A percentile compares a stretch with the other conserved stretches of the same genome.
These are phyloP conservation scores for Cebus imitator DNA, from an alignment of 2,113 vertebrate species.

Conservation along the genomic window DNA sequence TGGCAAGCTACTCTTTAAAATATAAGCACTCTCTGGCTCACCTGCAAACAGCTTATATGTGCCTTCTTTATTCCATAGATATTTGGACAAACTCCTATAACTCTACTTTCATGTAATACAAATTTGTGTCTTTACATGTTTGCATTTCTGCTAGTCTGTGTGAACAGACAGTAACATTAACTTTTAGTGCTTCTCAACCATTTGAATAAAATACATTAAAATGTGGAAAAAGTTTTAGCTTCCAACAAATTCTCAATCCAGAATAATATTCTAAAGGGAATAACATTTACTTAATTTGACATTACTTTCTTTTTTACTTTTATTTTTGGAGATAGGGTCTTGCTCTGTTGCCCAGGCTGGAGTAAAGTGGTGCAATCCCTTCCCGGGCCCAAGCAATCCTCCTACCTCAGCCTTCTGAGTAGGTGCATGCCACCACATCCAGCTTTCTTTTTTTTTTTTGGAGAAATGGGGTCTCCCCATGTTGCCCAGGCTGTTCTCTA, in stretches of 20 bases:
- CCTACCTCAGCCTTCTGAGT: no score
- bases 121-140: background rate
- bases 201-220: background rate
- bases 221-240: background rate
- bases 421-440: no score
- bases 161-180: background rate
- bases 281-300: slow-evolving; percentile 7
- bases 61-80: background rate
- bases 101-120: background rate
- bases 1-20: background rate
- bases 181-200: slow-evolving; percentile 4
- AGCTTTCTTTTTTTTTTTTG: no score
- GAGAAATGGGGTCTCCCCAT: no score
- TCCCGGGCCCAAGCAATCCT: no score
- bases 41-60: background rate
- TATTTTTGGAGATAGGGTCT: no score
- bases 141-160: background rate
- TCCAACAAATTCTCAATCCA: background rate
- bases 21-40: background rate
- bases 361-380: no score
- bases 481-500: no score
- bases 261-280: background rate
- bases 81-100: background rate
- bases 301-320: background rate
- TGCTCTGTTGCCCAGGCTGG: no score